Evolutionary conservation across 2,113 vertebrate genomes (phyloP).

Genomic region (Propithecus coquereli): DNA sequence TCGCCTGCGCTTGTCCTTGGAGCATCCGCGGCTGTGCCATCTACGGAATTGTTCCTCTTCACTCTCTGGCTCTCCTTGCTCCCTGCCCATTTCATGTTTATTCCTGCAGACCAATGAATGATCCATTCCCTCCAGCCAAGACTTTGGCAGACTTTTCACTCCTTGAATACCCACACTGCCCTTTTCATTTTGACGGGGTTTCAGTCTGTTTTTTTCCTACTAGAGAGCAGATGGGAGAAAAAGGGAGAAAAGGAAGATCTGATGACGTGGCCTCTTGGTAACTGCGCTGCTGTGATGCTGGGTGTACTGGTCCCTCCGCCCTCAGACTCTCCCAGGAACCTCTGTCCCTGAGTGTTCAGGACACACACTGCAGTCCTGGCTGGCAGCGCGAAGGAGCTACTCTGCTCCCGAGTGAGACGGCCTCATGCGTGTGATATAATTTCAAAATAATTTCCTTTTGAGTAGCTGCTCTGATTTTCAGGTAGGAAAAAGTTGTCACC

Average conservation of each 20-base stretch:
- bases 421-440: not conserved
- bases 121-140: not conserved
- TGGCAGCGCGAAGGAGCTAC: not conserved
- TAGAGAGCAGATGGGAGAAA: not conserved
- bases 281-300: not conserved
- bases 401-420: not conserved
- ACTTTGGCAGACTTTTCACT: not conserved
- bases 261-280: not conserved
- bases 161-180: not conserved
- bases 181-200: not conserved
- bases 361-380: not conserved
- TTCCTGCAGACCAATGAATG: not conserved
- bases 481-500: not conserved
- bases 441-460: not conserved
- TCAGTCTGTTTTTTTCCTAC: not conserved
- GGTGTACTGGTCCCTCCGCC: not conserved
- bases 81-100: not conserved
- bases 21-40: rapidly evolving
- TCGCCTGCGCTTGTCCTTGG: not conserved
- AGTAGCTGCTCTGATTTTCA: not conserved
- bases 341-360: not conserved
- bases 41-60: not conserved
- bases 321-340: not conserved
- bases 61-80: not conserved
- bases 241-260: not conserved